Evolutionary conservation across 2,797 vertebrate genomes (phyloP), one percentile per base, ranked within the genome.

Genomic region (Gorsachius magnificus): DNA sequence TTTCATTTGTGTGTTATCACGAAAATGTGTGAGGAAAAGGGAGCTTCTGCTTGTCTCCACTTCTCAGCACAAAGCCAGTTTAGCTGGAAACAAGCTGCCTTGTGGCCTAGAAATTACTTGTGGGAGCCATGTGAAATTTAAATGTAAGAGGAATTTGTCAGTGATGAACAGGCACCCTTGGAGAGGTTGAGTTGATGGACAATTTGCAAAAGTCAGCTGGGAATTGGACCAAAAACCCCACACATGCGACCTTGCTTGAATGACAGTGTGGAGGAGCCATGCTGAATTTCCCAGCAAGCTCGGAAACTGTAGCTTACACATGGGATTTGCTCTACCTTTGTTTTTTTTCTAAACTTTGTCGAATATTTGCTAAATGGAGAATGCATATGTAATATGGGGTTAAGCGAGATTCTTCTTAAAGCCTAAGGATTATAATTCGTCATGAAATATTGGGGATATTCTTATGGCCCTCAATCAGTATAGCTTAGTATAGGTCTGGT

Each of bases 31-130:
- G 58, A 96, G 48, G 43, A 94, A 91, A 94, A 87, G 35, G 43
- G 74, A 97, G 78, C 87, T 95, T 95, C 92, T 96, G 91, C 87
- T 82, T 6, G 0, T 89, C 74, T 95, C 90, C 66, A 48, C 35
- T 79, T 63, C 90, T 95, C 66, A 43, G 33, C 56, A 75, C 43
- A 82, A 76, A 94, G 77, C 80, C 88, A 90, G 80, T 33, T 63
- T 91, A 69, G 77, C 61, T 93, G 66, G 77, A 87, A 94, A 63
- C 26, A 79, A 84, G 80, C 35, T 95, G 24, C 36, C 57, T 91
- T 18, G 1, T 57, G 86, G 77, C 54, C 88, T 72, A 63, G 50
- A 90, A 84, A 29, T 21, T 46, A 5, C 63, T 82, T 0, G 1
- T 46, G 58, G 46, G 66, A 93, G 45, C 66, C 22, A n/a, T 24